Evolutionary conservation across 2,797 vertebrate species (phyloP).

Genomic region (Acipenser oxyrinchus): DNA sequence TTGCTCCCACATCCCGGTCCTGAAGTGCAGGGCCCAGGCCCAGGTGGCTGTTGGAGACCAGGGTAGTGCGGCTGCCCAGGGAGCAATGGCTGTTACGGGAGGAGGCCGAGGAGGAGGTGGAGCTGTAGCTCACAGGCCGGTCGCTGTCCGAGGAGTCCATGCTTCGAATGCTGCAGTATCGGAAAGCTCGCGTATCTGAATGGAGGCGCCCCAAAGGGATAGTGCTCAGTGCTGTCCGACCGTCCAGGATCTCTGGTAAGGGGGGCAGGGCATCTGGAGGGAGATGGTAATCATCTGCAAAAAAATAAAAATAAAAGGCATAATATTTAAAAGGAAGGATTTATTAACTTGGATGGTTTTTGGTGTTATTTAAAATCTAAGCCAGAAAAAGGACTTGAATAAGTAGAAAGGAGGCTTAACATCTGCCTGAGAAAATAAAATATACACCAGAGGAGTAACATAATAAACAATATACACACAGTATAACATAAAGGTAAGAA

Average conservation of each 20-base stretch:
- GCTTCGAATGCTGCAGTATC: conserved; percentile 61
- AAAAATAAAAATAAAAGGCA: conserved; percentile 21
- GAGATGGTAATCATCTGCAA: conserved; percentile 71
- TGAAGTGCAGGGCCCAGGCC: conserved; percentile 51
- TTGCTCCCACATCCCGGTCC: conserved; percentile 80
- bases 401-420: too few species aligned
- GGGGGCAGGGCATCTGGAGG: conserved; percentile 63
- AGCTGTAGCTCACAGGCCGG: conserved; percentile 89
- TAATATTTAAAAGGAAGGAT: conserved; percentile 16
- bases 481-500: too few species aligned
- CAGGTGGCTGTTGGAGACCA: conserved; percentile 71
- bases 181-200: conserved; percentile 41
- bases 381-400: too few species aligned
- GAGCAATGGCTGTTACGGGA: conserved; percentile 94
- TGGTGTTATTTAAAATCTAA: too few species aligned
- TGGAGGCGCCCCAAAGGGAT: conserved; percentile 53
- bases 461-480: too few species aligned
- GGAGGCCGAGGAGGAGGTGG: conserved; percentile 90
- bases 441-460: too few species aligned
- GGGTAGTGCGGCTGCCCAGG: conserved; percentile 79
- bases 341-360: background rate
- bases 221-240: conserved; percentile 56
- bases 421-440: too few species aligned
- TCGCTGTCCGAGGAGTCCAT: conserved; percentile 91
- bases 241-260: conserved; percentile 62